Conservation (phyloP, 2,888 invertebrate species). For the Melitaea athalia region DNA sequence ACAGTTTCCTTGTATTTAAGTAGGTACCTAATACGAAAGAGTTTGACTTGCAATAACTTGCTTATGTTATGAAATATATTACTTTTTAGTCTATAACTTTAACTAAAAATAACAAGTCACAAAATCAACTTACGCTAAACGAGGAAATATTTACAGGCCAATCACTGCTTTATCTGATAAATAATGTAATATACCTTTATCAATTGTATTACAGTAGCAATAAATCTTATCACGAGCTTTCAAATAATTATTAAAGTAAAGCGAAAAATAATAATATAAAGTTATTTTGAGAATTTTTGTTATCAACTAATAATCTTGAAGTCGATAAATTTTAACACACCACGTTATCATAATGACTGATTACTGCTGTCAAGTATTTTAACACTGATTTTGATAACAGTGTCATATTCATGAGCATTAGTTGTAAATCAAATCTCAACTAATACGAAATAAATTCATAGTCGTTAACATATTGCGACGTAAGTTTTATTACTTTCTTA, state of each 20-base stretch:
- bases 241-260: background rate
- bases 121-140: too few species aligned
- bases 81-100: too few species aligned
- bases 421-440: conserved; percentile 6
- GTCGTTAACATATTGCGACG: background rate
- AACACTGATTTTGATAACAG: conserved; percentile 22
- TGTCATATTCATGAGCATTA: background rate
- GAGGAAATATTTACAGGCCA: background rate
- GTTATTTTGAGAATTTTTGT: too few species aligned
- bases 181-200: background rate
- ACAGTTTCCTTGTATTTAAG: too few species aligned
- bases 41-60: too few species aligned
- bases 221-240: conserved; percentile 1
- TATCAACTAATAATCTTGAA: conserved; percentile 13
- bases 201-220: background rate
- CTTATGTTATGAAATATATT: too few species aligned
- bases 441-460: background rate
- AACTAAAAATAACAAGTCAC: too few species aligned
- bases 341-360: conserved; percentile 25
- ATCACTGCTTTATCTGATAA: background rate
- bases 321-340: conserved; percentile 20
- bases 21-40: too few species aligned
- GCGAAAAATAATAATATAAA: too few species aligned
- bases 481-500: background rate
- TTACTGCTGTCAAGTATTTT: conserved; percentile 26